phyloP scores from a whole-genome alignment of 2,797 vertebrate genomes.

The Alectoris magna region DNA sequence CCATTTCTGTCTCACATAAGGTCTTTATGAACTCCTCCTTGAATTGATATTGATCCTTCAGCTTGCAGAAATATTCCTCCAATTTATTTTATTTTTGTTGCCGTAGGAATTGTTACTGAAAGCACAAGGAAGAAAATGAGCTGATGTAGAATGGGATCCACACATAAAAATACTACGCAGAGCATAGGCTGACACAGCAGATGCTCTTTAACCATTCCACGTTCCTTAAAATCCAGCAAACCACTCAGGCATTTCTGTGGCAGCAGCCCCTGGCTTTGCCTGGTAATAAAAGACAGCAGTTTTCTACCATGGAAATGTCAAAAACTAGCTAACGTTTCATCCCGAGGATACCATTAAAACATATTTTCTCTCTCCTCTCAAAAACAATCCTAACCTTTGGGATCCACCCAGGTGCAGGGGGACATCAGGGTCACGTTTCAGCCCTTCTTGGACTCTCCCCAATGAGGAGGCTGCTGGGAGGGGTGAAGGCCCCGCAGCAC shows the following conservation, averaged over 20 bases:
- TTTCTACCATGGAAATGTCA: constrained; percentile 40
- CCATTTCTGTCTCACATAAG: constrained; percentile 72
- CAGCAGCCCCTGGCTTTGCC: not conserved
- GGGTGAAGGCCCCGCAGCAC: not conserved
- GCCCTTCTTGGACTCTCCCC: not conserved
- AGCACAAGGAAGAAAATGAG: constrained; percentile 59
- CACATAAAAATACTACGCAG: constrained; percentile 9
- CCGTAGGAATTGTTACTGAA: constrained; percentile 64
- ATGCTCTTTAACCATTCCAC: constrained; percentile 64
- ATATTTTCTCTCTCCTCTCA: constrained; percentile 41
- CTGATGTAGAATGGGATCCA: constrained; percentile 57
- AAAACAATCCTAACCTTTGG: constrained; percentile 52
- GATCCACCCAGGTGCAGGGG: not conserved
- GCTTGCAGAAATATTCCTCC: constrained; percentile 66
- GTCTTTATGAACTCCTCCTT: constrained; percentile 74
- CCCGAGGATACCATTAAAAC: constrained; percentile 38
- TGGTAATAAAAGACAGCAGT: not conserved
- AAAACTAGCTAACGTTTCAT: constrained; percentile 28
- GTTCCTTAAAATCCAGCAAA: constrained; percentile 30
- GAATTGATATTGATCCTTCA: constrained; percentile 76
- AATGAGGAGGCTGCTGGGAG: not conserved
- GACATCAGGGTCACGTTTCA: not conserved
- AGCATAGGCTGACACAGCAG: constrained; percentile 56
- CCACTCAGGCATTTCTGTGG: not conserved
- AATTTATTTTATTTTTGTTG: constrained; percentile 70